Conservation (phyloP, 2,113 vertebrate species). For the Cheilinus undulatus region DNA sequence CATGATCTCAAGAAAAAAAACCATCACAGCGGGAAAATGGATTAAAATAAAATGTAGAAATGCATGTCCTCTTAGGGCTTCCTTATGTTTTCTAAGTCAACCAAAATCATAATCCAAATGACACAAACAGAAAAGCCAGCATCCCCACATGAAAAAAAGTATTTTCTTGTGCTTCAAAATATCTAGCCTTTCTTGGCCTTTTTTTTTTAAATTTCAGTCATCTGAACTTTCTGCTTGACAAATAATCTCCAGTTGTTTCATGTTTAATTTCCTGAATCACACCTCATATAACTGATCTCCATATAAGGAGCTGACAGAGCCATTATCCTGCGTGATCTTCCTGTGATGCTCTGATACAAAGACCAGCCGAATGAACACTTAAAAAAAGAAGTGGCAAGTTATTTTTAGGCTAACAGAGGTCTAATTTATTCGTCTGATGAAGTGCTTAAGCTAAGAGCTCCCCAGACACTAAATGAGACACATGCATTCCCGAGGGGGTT, state of each 20-base stretch:
- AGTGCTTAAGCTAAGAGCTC: slow-evolving; percentile 86
- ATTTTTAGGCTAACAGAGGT: slow-evolving; percentile 83
- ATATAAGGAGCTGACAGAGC: slow-evolving; percentile 35
- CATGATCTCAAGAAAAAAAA: too few species aligned
- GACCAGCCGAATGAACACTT: slow-evolving; percentile 73
- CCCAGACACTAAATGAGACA: slow-evolving; percentile 84
- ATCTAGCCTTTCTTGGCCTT: background rate
- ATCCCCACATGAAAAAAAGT: too few species aligned
- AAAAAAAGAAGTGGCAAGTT: slow-evolving; percentile 74
- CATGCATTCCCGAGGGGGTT: slow-evolving; percentile 78
- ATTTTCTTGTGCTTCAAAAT: background rate
- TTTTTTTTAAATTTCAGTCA: background rate
- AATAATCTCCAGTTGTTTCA: slow-evolving; percentile 2
- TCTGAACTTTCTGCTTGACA: background rate
- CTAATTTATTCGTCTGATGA: slow-evolving; percentile 87
- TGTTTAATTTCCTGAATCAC: slow-evolving; percentile 16
- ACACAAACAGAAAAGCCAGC: too few species aligned
- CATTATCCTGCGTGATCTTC: slow-evolving; percentile 46
- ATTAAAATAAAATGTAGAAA: too few species aligned
- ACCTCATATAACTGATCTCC: slow-evolving; percentile 31
- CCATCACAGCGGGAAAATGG: too few species aligned
- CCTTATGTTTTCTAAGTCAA: too few species aligned
- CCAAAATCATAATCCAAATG: too few species aligned
- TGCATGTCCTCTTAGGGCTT: too few species aligned
- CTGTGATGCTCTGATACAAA: slow-evolving; percentile 67